Percentiles rank a stretch among this genome's conserved stretches.
Conservation (phyloP, 2,888 invertebrate genomes). For the Chymomyza caudatula region DNA sequence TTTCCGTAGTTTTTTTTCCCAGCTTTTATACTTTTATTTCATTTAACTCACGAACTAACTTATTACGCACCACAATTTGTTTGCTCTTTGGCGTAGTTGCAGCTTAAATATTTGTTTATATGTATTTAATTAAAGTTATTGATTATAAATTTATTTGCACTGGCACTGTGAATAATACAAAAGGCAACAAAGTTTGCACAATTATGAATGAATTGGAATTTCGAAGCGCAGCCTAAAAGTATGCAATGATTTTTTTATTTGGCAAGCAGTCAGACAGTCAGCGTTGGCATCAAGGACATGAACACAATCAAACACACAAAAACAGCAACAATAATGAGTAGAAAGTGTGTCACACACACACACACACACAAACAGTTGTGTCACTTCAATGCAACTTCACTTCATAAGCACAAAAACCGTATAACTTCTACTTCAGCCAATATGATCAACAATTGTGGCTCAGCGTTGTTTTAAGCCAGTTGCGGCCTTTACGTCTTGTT, state of each 20-base stretch:
- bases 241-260: conserved; percentile 7
- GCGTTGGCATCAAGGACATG: conserved; percentile 32
- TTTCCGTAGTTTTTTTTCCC: background rate
- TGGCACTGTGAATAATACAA: background rate
- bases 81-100: conserved; percentile 30
- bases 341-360: conserved; percentile 35
- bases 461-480: background rate
- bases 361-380: background rate
- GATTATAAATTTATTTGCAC: conserved; percentile 2
- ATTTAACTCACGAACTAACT: background rate
- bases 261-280: conserved; percentile 50
- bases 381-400: background rate
- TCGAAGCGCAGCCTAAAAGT: conserved; percentile 10
- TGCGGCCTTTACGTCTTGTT: background rate
- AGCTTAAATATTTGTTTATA: background rate
- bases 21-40: background rate
- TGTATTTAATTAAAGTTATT: background rate
- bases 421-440: background rate
- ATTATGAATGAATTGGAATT: conserved; percentile 12
- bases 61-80: conserved; percentile 15
- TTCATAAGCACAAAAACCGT: background rate
- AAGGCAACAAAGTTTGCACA: too few relatives aligned
- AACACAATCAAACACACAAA: conserved; percentile 11
- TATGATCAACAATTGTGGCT: background rate
- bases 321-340: conserved; percentile 9